Evolutionary conservation across 2,797 vertebrate genomes (phyloP), one percentile per base, ranked within the genome.

Genomic region (Gobio occitaniae): DNA sequence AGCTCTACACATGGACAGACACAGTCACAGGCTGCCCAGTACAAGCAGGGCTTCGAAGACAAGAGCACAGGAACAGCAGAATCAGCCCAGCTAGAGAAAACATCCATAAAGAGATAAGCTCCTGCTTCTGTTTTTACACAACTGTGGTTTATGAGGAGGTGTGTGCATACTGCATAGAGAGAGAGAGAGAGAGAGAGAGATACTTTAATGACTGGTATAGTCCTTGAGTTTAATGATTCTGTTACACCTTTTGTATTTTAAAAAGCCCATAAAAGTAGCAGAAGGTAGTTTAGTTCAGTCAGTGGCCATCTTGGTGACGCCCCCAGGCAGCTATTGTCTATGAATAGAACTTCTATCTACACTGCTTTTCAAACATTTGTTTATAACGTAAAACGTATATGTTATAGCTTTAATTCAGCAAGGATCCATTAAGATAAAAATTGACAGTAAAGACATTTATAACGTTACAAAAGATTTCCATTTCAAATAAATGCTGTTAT

Each of bases 1-100:
- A 89, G 89, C 90, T 90, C 84, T 89, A 90, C 76, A 86, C 69
- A 86, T 86, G 88, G 86, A 87, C 69, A 86, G 81, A 90, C 52
- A 80, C 41, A 79, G 44, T 38, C 72, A 86, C 78, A 89, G 89
- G 90, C 90, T 87, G 78, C 16, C 82, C 92, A 93, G 87, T 86
- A 89, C 91, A 90, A 87, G 86, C 32, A 29, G 74, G 86, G 41
- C 88, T n/a, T 25, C 80, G 91, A 88, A 91, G 77, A 91, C 93
- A 91, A 89, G 90, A 59, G 75, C 44, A 12, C n/a, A 48, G 86
- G 61, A 74, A 61, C 65, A 3, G n/a, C 47, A 66, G 78, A 76
- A 68, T 84, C 29, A 87, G 79, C 86, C 72, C 66, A 71, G 81
- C 87, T 69, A 87, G 81, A 86, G 86, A 89, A 90, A 90, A 91